phyloP scores from a whole-genome alignment of 2,797 vertebrate genomes.

The Sebastes steindachneri region DNA sequence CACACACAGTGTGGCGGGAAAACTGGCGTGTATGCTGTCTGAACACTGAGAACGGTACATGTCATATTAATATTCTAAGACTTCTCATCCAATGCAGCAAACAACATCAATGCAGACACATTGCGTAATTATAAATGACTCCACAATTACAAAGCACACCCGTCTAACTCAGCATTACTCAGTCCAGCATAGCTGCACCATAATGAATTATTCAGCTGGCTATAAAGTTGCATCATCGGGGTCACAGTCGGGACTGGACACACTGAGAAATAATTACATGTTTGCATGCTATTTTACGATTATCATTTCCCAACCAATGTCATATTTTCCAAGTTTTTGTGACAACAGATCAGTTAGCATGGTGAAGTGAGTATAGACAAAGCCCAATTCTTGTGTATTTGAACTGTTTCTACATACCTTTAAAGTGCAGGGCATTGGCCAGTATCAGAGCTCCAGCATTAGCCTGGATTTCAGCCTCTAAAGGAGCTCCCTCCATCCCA shows the following conservation, averaged over 20 bases:
- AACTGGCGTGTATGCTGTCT: constrained; percentile 23
- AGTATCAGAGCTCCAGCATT: constrained; percentile 71
- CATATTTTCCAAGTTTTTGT: not conserved
- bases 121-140: constrained; percentile 33
- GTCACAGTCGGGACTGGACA: not conserved
- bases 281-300: not conserved
- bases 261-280: not conserved
- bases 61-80: constrained; percentile 34
- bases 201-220: constrained; percentile 12
- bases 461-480: constrained; percentile 50
- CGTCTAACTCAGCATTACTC: not conserved
- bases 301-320: not conserved
- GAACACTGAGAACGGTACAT: constrained; percentile 21
- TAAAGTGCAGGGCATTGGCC: constrained; percentile 67
- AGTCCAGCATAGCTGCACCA: not conserved
- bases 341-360: not conserved
- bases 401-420: constrained; percentile 63
- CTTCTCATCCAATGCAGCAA: constrained; percentile 19
- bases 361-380: not conserved
- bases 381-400: not conserved
- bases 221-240: not conserved
- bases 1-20: constrained; percentile 10
- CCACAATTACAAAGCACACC: constrained; percentile 11
- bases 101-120: constrained; percentile 10
- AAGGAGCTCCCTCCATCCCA: constrained; percentile 45